Evolutionary conservation across 2,797 vertebrate genomes (phyloP), one percentile per base, ranked within the genome.

Genomic region (Enteromius thamalakanensis): DNA sequence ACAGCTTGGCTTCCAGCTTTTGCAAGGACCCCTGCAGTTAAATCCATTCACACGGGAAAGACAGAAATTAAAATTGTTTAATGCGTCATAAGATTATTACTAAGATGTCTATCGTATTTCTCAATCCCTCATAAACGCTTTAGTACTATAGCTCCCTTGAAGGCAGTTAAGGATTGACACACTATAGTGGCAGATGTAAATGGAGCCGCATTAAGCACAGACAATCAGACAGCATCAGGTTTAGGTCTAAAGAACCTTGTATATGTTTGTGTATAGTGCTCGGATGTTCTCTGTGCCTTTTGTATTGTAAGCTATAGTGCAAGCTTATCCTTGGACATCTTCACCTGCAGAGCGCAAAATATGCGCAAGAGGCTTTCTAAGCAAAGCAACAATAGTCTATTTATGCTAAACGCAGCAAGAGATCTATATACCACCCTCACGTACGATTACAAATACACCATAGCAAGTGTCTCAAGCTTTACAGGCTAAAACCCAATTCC

Each of bases 1-100:
- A 58, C 6, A 40, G 37, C 3, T 37, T 26, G 23, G 45, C 34
- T 55, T 58, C 29, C n/a, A 67, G 21, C 49, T 79, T 62, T 74
- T 87, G 84, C 85, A 86, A 64, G 76, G 47, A 49, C 58, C 83
- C 71, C 88, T 85, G 86, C 85, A 77, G 87, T 88, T 86, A 84
- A 89, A 81, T 49, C 8, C 72, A 90, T 91, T 87, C 84, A 86
- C 91, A 91, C 91, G 85, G 85, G 82, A 81, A 65, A 45, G 74
- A 58, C 19, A 67, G 88, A 90, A 89, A 91, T 91, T 87, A 70
- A 90, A 92, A 89, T 87, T 83, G 82, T 90, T 92, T 93, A 91
- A 92, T 93, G 92, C 93, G 93, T 93, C 76, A 94, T 93, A 91
- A 80, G 83, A 90, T 92, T 93, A 92, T 92, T 93, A 89, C 83